These are phyloP conservation scores for Leptopilina drosophilae DNA, from an alignment of 2,888 invertebrate species.

Conservation along the genomic window DNA sequence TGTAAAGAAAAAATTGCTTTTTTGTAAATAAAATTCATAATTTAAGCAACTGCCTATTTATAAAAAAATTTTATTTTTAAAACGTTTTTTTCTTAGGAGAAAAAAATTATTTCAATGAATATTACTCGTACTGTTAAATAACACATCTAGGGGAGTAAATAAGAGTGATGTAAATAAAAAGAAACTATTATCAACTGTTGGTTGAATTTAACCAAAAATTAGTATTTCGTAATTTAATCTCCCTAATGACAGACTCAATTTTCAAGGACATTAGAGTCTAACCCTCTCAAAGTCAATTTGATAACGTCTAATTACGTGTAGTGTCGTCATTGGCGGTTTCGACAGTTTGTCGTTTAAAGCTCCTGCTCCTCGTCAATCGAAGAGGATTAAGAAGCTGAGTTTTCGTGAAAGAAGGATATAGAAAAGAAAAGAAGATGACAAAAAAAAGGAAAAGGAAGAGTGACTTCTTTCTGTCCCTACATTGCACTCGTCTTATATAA, in stretches of 20 bases:
- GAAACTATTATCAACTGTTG: no score
- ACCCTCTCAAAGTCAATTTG: not conserved
- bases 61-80: no score
- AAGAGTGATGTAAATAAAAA: no score
- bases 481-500: conserved; percentile 28
- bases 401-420: conserved; percentile 52
- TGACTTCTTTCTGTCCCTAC: conserved; percentile 44
- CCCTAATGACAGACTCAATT: conserved; percentile 5
- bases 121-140: no score
- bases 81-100: no score
- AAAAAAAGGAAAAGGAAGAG: conserved; percentile 9
- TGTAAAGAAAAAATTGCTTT: no score
- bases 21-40: no score
- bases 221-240: not conserved
- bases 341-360: conserved; percentile 39
- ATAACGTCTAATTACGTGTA: conserved; percentile 12
- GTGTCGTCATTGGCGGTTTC: not conserved
- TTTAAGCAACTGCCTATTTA: no score
- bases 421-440: conserved; percentile 38
- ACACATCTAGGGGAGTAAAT: no score
- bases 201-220: no score
- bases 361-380: conserved; percentile 53
- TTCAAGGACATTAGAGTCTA: conserved; percentile 16
- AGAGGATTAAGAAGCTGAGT: conserved; percentile 56
- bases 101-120: no score